phyloP scores from a whole-genome alignment of 2,888 invertebrate genomes.

The Sminthurides aquaticus region DNA sequence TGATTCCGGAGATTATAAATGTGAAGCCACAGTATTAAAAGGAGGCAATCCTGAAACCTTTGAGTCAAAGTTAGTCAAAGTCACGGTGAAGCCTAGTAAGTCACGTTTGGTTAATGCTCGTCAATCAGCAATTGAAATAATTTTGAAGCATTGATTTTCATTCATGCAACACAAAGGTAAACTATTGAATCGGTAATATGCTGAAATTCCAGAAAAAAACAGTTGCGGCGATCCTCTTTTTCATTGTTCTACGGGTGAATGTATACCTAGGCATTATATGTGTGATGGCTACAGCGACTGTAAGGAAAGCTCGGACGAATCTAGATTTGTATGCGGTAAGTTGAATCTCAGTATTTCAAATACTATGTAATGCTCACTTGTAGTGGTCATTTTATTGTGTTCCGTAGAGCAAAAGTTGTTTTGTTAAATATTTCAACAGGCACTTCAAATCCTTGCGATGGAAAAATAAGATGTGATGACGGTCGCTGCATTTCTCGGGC shows the following conservation, averaged over 20 bases:
- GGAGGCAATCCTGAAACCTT: not conserved
- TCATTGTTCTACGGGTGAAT: conserved; percentile 46
- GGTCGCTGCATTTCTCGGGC: conserved; percentile 52
- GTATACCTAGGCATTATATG: conserved; percentile 51
- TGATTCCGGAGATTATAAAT: conserved; percentile 31
- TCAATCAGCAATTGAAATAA: not conserved
- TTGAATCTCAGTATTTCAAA: not conserved
- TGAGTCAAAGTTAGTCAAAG: conserved; percentile 21
- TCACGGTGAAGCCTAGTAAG: conserved; percentile 34
- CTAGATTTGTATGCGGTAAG: conserved; percentile 48
- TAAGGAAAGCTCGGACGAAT: conserved; percentile 52
- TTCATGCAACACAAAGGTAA: too few relatives aligned
- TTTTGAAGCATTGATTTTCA: too few relatives aligned
- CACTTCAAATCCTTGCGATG: conserved; percentile 44
- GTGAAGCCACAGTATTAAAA: conserved; percentile 20
- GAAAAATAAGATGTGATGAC: conserved; percentile 47
- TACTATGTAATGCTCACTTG: not conserved
- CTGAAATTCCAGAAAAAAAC: conserved; percentile 35
- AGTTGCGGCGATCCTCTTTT: conserved; percentile 45
- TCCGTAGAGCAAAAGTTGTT: too few relatives aligned
- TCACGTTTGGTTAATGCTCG: too few relatives aligned
- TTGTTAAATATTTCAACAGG: too few relatives aligned
- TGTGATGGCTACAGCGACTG: conserved; percentile 54
- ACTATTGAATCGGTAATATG: too few relatives aligned
- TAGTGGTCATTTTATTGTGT: too few relatives aligned